phyloP scores from a whole-genome alignment of 2,113 vertebrate species.

The Sorex araneus region DNA sequence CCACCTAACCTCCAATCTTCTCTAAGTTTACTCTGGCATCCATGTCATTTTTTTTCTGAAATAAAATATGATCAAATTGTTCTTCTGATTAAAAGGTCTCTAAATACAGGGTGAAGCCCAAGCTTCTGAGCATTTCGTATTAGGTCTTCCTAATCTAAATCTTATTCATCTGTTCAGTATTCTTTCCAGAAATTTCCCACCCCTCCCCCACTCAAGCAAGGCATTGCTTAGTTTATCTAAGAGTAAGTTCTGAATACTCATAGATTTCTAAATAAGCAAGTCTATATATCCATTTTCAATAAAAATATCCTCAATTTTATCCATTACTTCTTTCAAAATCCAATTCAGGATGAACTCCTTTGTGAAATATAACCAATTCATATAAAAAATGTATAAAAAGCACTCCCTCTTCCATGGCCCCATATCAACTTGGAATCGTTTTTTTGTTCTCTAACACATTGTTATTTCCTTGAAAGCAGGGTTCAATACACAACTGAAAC shows the following conservation, averaged over 20 bases:
- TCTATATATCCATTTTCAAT: not conserved
- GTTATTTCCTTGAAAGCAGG: not conserved
- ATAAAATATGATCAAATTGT: conserved; percentile 42
- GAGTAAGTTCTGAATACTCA: not conserved
- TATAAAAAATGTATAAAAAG: not conserved
- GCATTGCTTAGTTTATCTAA: not conserved
- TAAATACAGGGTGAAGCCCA: not conserved
- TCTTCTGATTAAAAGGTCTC: conserved; percentile 37
- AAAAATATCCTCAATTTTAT: not conserved
- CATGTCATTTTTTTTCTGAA: conserved; percentile 18
- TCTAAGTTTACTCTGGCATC: conserved; percentile 32
- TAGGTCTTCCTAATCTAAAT: not conserved
- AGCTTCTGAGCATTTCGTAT: conserved; percentile 1
- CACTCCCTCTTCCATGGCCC: not conserved
- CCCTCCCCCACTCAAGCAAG: not conserved
- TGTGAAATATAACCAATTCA: not conserved
- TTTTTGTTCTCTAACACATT: conserved; percentile 42
- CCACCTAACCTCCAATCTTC: not conserved
- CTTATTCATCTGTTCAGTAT: conserved; percentile 10
- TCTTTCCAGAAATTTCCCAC: not conserved
- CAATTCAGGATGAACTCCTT: not conserved
- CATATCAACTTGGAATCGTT: not conserved
- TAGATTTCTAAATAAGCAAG: not conserved
- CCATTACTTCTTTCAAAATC: conserved; percentile 27
- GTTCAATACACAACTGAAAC: not conserved